A percentile compares a stretch with the other conserved stretches of the same genome.
Evolutionary conservation across 2,888 invertebrate species (phyloP).

Genomic region (Microctonus hyperodae): DNA sequence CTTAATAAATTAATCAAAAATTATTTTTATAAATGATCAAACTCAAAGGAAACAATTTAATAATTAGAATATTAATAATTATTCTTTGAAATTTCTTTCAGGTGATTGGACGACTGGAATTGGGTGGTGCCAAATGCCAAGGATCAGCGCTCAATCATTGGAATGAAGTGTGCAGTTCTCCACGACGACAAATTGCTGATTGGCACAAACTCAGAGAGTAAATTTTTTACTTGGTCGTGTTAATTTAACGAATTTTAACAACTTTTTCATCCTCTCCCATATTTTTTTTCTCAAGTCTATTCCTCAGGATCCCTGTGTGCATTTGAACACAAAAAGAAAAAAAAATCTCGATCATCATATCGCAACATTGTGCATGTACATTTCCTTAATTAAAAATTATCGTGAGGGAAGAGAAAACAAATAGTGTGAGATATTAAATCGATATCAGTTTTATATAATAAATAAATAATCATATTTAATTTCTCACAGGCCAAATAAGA

Average conservation of each 20-base stretch:
- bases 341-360: conserved; percentile 11
- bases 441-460: conserved; percentile 49
- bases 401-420: conserved; percentile 22
- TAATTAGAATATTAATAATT: too few relatives aligned
- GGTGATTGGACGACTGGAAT: conserved; percentile 95
- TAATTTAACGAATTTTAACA: conserved; percentile 6
- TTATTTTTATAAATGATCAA: neutral
- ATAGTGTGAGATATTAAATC: conserved; percentile 8
- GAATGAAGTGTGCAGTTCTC: conserved; percentile 97
- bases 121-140: conserved; percentile 82
- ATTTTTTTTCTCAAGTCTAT: conserved; percentile 19
- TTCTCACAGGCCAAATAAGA: neutral
- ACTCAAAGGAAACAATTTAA: conserved; percentile 1
- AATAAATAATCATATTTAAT: neutral
- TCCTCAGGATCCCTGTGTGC: conserved; percentile 34
- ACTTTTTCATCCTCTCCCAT: conserved; percentile 32
- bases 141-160: conserved; percentile 92
- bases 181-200: conserved; percentile 97
- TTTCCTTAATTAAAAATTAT: conserved; percentile 29
- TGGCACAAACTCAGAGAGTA: conserved; percentile 98
- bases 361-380: conserved; percentile 30
- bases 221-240: conserved; percentile 44
- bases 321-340: conserved; percentile 20
- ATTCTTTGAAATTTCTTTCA: too few relatives aligned
- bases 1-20: conserved; percentile 63